These are phyloP conservation scores for Amphiprion clarkii DNA, from an alignment of 2,797 vertebrate species.

Conservation along the genomic window DNA sequence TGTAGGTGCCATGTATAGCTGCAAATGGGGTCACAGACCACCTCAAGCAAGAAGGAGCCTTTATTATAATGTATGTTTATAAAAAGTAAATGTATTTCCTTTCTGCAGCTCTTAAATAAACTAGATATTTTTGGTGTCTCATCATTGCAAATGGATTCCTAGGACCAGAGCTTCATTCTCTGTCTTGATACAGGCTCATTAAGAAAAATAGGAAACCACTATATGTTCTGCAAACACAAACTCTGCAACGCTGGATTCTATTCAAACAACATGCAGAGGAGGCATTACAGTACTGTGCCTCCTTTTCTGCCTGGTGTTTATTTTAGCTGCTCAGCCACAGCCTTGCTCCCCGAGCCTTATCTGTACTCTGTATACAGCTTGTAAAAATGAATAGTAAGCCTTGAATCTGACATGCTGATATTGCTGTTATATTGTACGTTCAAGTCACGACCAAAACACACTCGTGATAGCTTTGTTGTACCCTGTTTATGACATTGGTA, in stretches of 20 bases:
- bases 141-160: not conserved
- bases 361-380: not conserved
- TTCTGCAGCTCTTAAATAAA: conserved; percentile 2
- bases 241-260: not conserved
- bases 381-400: conserved; percentile 8
- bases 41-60: too few species aligned
- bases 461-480: not conserved
- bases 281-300: conserved; percentile 7
- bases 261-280: conserved; percentile 38
- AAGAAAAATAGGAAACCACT: not conserved
- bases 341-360: not conserved
- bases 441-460: conserved; percentile 3
- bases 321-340: conserved; percentile 21
- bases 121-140: not conserved
- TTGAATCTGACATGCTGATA: conserved; percentile 5
- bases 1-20: too few species aligned
- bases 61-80: not conserved
- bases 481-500: not conserved
- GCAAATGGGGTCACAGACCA: too few species aligned
- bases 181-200: not conserved
- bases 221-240: conserved; percentile 14
- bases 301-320: conserved; percentile 23
- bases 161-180: not conserved
- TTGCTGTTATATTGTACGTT: not conserved
- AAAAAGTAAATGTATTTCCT: not conserved